Conservation (phyloP, 2,888 invertebrate genomes). For the Drosophila histrio region DNA sequence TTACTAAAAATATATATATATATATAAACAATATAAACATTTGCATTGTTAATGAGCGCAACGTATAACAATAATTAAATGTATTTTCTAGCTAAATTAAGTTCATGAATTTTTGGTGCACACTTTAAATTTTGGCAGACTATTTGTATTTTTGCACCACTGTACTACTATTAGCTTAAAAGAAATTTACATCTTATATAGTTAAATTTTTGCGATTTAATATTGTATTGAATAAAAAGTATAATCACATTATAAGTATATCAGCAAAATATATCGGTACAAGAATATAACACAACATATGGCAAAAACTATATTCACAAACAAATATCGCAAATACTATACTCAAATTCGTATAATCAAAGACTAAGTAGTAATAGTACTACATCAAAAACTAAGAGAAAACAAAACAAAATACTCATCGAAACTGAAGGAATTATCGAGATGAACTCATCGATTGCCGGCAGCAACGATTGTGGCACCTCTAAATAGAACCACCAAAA, state of each 20-base stretch:
- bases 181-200: constrained; percentile 30
- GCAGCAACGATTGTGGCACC: constrained; percentile 21
- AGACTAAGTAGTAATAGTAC: too few species aligned
- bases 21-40: constrained; percentile 13
- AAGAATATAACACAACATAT: constrained; percentile 38
- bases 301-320: constrained; percentile 23
- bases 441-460: constrained; percentile 28
- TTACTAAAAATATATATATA: constrained; percentile 11
- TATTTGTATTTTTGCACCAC: constrained; percentile 39
- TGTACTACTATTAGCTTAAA: constrained; percentile 24
- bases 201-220: constrained; percentile 46
- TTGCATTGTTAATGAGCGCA: constrained; percentile 58
- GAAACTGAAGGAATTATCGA: constrained; percentile 45
- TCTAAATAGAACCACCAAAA: constrained; percentile 17
- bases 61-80: constrained; percentile 59
- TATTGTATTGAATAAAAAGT: constrained; percentile 23
- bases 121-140: constrained; percentile 21
- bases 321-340: constrained; percentile 20
- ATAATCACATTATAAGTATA: constrained; percentile 14
- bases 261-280: constrained; percentile 29
- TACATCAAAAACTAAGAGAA: background rate
- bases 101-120: constrained; percentile 35
- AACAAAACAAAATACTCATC: constrained; percentile 16
- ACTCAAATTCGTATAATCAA: constrained; percentile 26
- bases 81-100: constrained; percentile 52